A percentile compares a stretch with the other conserved stretches of the same genome.
phyloP scores from a whole-genome alignment of 2,113 vertebrate species.

The Clarias macrocephalus region DNA sequence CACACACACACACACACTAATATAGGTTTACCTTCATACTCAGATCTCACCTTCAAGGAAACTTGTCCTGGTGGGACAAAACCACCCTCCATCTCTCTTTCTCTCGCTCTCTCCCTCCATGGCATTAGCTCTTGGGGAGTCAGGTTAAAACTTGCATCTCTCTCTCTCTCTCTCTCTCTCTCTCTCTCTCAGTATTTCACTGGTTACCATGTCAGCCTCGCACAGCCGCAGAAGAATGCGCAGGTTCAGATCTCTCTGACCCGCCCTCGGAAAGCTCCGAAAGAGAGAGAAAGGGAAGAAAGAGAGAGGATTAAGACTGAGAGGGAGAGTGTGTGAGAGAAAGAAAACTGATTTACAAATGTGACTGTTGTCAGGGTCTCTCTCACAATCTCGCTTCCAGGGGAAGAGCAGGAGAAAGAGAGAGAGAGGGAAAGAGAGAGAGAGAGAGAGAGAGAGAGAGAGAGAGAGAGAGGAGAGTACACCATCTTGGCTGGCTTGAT shows the following conservation, averaged over 20 bases:
- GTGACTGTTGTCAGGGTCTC: slow-evolving; percentile 25
- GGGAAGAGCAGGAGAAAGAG: background rate
- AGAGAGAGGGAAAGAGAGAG: background rate
- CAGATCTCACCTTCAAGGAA: slow-evolving; percentile 1
- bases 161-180: slow-evolving; percentile 40
- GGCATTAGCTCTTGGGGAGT: background rate
- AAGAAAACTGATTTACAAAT: slow-evolving; percentile 11
- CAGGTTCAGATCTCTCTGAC: slow-evolving; percentile 82
- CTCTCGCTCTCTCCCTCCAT: slow-evolving; percentile 74
- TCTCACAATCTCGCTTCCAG: slow-evolving; percentile 7
- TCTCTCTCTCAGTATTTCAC: slow-evolving; percentile 84
- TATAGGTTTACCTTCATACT: background rate
- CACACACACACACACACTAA: slow-evolving; percentile 11
- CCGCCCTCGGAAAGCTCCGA: slow-evolving; percentile 66
- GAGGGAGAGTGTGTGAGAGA: slow-evolving; percentile 26
- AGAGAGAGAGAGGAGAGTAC: slow-evolving; percentile 36
- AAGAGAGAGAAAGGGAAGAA: slow-evolving; percentile 36
- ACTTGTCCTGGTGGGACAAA: slow-evolving; percentile 36
- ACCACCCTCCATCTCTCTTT: slow-evolving; percentile 19
- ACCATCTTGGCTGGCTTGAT: slow-evolving; percentile 29
- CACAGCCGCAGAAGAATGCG: slow-evolving; percentile 90
- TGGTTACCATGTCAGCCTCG: slow-evolving; percentile 94
- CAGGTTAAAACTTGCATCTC: background rate
- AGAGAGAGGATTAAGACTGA: slow-evolving; percentile 48
- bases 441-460: slow-evolving; percentile 8